These are phyloP conservation scores for Erpetoichthys calabaricus DNA, from an alignment of 2,797 vertebrate genomes.

Conservation along the genomic window DNA sequence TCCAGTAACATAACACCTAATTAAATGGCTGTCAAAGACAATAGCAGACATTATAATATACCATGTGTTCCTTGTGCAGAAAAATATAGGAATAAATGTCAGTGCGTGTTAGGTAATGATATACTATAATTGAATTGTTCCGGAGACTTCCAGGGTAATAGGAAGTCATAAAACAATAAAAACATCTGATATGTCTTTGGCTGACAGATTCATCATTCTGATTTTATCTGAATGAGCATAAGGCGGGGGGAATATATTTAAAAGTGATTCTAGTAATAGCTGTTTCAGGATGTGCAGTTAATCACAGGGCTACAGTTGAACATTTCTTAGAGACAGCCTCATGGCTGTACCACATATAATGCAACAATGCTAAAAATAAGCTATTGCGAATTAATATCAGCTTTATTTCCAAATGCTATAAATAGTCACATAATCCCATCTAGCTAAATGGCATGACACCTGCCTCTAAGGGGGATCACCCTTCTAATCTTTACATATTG, in stretches of 20 bases:
- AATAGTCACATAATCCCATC: no score
- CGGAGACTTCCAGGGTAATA: slow-evolving; percentile 1
- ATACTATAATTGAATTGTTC: slow-evolving; percentile 8
- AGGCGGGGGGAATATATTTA: not conserved
- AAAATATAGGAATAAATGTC: slow-evolving; percentile 4
- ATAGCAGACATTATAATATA: slow-evolving; percentile 10
- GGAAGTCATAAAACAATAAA: slow-evolving; percentile 3
- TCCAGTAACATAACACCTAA: slow-evolving; percentile 9
- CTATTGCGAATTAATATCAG: no score
- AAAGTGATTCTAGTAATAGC: not conserved
- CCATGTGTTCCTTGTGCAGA: not conserved
- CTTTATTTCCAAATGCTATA: no score
- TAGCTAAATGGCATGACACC: no score
- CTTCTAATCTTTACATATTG: no score
- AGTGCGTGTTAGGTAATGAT: slow-evolving; percentile 3
- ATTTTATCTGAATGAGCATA: not conserved
- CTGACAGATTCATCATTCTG: slow-evolving; percentile 15
- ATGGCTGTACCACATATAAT: no score
- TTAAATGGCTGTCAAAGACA: slow-evolving; percentile 17
- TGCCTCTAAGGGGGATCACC: no score
- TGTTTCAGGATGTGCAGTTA: not conserved
- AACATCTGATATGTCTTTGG: not conserved
- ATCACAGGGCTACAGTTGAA: not conserved
- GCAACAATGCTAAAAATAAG: no score
- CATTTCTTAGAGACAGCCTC: no score